Conservation (phyloP, 2,113 vertebrate genomes). For the Aptenodytes forsteri region DNA sequence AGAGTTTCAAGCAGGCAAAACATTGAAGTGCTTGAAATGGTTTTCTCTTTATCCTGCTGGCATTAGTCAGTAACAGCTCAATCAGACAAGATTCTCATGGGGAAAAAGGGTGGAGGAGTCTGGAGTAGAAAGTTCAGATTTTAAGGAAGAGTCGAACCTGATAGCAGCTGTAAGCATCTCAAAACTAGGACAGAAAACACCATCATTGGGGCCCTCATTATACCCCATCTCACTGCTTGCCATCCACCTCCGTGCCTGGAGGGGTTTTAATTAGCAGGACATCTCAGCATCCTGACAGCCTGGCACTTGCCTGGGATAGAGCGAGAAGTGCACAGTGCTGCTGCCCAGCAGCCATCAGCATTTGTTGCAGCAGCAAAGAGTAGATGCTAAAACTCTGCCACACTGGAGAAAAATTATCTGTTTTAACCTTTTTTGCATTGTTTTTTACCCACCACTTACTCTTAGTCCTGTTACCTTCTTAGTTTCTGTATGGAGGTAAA, state of each 20-base stretch:
- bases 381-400: neutral
- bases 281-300: neutral
- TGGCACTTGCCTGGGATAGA: neutral
- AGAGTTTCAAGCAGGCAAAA: neutral
- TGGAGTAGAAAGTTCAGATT: neutral
- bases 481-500: neutral
- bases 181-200: neutral
- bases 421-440: neutral
- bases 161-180: neutral
- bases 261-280: neutral
- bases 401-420: rapidly evolving
- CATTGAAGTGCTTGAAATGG: neutral
- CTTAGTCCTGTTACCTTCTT: neutral
- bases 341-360: neutral
- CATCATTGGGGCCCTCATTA: neutral
- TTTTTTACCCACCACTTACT: neutral
- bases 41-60: neutral
- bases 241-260: rapidly evolving
- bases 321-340: rapidly evolving
- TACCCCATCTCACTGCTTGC: neutral
- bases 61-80: neutral
- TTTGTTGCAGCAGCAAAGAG: neutral
- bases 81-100: neutral
- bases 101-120: neutral
- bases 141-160: neutral